Evolutionary conservation across 1,140 invertebrate genomes (phyloP), one percentile per base, ranked within the genome.

Genomic region (Drosophila pseudoananassae): DNA sequence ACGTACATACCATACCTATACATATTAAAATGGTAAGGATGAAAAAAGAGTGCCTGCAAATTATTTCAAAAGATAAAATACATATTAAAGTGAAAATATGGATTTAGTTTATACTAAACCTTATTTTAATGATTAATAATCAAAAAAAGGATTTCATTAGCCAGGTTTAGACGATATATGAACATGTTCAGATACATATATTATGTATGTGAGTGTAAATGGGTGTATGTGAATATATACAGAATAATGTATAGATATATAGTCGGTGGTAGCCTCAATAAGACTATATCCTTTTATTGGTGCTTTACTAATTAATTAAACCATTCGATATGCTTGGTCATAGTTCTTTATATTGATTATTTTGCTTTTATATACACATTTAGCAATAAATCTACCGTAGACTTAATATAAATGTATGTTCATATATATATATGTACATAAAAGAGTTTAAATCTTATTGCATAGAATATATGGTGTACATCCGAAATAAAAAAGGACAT

Each of bases 11-110:
- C 51, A 64, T 33, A 65, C 31, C 63, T 53, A 50, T 40, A 20
- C 58, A 76, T 36, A 27, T 51, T 51, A 85, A 84, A 46, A 84
- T 84, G 81, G 81, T 84, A 81, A 84, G 81, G 68, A 38, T 47
- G 45, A 47, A 53, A 53, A 50, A 60, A 31, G 40, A 43, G 49
- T 68, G 65, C 29, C 47, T 36, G 38, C 23, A 38, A 55, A 23
- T 17, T 29, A 17, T 25, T 8, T 54, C 12, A 36, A 47, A 25
- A 45, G 38, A 27, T 38, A 20, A 49, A 23, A 50, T 31, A 17
- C 27, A 29, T 17, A 15, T 15, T 15, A 20, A 23, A 9, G 45
- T 20, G 14, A 43, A 49, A 20, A 17, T n/a, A 36, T 29, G n/a
- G 2, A 25, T 50, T 45, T 45, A 12, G 3, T 23, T 25, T 14